phyloP scores from a whole-genome alignment of 2,113 vertebrate genomes.

The Trinectes maculatus region DNA sequence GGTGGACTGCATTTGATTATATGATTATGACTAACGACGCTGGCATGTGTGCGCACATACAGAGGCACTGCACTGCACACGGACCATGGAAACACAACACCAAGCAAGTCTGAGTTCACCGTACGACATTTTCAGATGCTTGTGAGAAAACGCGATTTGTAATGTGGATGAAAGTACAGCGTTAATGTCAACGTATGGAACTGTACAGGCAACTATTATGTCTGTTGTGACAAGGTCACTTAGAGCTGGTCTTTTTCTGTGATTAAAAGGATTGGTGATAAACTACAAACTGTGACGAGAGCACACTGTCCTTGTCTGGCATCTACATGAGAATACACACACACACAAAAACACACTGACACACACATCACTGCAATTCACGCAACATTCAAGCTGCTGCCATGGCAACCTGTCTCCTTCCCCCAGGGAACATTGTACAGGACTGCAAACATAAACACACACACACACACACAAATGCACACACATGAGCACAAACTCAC shows the following conservation, averaged over 20 bases:
- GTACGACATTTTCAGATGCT: neutral
- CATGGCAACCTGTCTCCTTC: slow-evolving; percentile 74
- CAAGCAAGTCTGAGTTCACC: neutral
- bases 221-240: slow-evolving; percentile 47
- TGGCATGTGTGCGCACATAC: neutral
- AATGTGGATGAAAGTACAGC: neutral
- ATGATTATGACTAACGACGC: neutral
- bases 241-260: slow-evolving; percentile 29
- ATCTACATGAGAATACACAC: slow-evolving; percentile 44
- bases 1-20: neutral
- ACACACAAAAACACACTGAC: slow-evolving; percentile 3
- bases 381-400: slow-evolving; percentile 68
- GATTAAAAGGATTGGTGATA: slow-evolving; percentile 34
- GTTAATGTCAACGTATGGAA: slow-evolving; percentile 16
- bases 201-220: slow-evolving; percentile 13
- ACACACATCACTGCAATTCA: slow-evolving; percentile 41
- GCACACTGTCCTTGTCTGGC: slow-evolving; percentile 65
- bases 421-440: slow-evolving; percentile 61
- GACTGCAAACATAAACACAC: slow-evolving; percentile 66
- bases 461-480: slow-evolving; percentile 27
- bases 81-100: neutral
- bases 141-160: neutral
- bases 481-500: slow-evolving; percentile 16
- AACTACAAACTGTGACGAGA: slow-evolving; percentile 52
- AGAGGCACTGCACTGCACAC: neutral